Base-by-base conservation (phyloP, 1,140 invertebrate species). In the Elymnias hypermnestra region DNA sequence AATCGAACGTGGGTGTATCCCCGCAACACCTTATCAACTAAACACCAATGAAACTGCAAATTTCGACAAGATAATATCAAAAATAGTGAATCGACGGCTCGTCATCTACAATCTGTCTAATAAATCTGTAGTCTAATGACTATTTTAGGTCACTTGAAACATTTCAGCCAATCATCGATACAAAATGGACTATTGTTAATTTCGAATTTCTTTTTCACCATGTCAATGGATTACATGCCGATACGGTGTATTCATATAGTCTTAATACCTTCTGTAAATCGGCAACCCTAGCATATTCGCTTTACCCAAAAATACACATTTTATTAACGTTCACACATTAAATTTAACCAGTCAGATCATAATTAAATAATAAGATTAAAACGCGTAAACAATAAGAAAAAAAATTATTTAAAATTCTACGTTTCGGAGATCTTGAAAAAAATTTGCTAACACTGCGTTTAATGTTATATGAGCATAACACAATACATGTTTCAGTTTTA, bases 31-130 rank as follows among this genome's bases (percentile, higher is more conserved):
- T 67, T 60, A 60, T 53, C 55, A 64, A 56, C 53, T 71, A 66
- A 73, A 74, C 67, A 74, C 63, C 62, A 67, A 66, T 75, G 73
- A 72, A 74, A 77, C 67, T 72, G 70, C 78, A 79, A 82, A 81
- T 84, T 83, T 81, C 81, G 78, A 84, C 76, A 84, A 84, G 81
- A 84, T 75, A 69, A 79, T 84, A 84, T 84, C 81, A 84, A 84
- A 84, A 84, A 84, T 84, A 84, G 81, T 79, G 75, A 68, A 81
- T 74, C 64, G 72, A 79, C 71, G 66, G 69, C n/a, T 60, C 67
- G 58, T 69, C 63, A 54, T 53, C 70, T 75, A 84, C 67, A 69
- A 75, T 79, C 72, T 76, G 75, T 60, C 69, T 78, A 77, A 76
- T 73, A 73, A 57, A 71, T 76, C 68, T 78, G 69, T 78, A 75